Evolutionary conservation across 2,888 invertebrate species (phyloP).

Genomic region (Rhamnusium bicolor): DNA sequence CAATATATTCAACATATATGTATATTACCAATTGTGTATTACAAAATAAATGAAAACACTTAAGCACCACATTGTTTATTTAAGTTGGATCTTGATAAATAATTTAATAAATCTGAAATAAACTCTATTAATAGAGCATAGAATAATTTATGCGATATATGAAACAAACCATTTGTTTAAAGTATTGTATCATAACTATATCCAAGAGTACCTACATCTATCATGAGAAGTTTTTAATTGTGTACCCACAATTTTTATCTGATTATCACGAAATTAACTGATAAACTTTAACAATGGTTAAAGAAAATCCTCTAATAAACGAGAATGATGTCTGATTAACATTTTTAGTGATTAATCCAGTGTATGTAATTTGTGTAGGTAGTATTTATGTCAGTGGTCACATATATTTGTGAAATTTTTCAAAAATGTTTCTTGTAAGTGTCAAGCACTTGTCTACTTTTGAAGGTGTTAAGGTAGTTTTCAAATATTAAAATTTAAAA

Average conservation of each 20-base stretch:
- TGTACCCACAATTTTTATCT: constrained; percentile 27
- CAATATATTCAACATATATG: not conserved
- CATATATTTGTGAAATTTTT: constrained; percentile 28
- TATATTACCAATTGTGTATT: too few relatives aligned
- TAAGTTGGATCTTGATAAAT: too few relatives aligned
- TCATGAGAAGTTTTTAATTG: constrained; percentile 2
- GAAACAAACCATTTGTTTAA: not conserved
- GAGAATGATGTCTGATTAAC: constrained; percentile 20
- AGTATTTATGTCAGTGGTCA: constrained; percentile 23
- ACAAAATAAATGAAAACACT: too few relatives aligned
- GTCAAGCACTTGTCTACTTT: not conserved
- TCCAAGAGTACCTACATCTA: not conserved
- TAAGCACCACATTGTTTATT: too few relatives aligned
- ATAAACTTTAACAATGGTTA: constrained; percentile 35
- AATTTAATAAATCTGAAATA: too few relatives aligned
- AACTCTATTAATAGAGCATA: not conserved
- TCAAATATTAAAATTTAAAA: too few relatives aligned
- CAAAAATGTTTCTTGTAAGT: constrained; percentile 37
- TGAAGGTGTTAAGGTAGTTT: not conserved
- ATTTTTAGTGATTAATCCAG: not conserved
- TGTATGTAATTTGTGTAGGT: constrained; percentile 22
- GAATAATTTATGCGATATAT: too few relatives aligned
- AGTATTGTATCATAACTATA: too few relatives aligned
- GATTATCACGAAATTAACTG: constrained; percentile 30
- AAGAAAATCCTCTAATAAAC: constrained; percentile 27